Conservation (phyloP, 2,888 invertebrate genomes). For the Cryptus armator region DNA sequence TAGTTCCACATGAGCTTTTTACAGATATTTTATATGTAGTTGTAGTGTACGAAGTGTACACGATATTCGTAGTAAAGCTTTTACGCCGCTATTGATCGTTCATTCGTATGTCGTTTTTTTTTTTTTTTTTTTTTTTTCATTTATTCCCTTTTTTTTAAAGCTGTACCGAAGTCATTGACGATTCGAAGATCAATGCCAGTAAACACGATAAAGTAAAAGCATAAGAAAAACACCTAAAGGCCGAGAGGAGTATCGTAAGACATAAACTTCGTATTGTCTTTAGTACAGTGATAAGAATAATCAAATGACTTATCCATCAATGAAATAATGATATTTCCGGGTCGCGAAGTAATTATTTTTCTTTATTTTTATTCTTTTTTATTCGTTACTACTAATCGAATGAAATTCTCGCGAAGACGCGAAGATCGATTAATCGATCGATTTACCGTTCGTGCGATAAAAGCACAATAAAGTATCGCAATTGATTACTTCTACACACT, state of each 20-base stretch:
- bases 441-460: not conserved
- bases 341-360: slow-evolving; percentile 1
- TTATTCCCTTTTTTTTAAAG: slow-evolving; percentile 72
- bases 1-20: not conserved
- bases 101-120: slow-evolving; percentile 12
- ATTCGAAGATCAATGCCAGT: slow-evolving; percentile 68
- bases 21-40: slow-evolving; percentile 13
- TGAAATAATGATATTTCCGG: slow-evolving; percentile 3
- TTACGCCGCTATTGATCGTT: slow-evolving; percentile 43
- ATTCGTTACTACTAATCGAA: not conserved
- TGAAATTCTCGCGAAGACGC: not conserved
- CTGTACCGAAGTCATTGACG: slow-evolving; percentile 79
- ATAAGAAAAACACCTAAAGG: slow-evolving; percentile 38
- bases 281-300: slow-evolving; percentile 20
- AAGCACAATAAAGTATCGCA: not conserved
- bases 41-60: slow-evolving; percentile 19
- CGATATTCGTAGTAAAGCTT: slow-evolving; percentile 25
- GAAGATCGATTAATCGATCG: slow-evolving; percentile 21
- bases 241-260: slow-evolving; percentile 26
- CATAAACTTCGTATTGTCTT: slow-evolving; percentile 14
- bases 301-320: not conserved
- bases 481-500: slow-evolving; percentile 3
- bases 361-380: not conserved
- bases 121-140: slow-evolving; percentile 42
- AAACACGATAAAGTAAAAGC: slow-evolving; percentile 68